Base-by-base conservation (phyloP, 2,113 vertebrate species). In the Dunckerocampus dactyliophorus region DNA sequence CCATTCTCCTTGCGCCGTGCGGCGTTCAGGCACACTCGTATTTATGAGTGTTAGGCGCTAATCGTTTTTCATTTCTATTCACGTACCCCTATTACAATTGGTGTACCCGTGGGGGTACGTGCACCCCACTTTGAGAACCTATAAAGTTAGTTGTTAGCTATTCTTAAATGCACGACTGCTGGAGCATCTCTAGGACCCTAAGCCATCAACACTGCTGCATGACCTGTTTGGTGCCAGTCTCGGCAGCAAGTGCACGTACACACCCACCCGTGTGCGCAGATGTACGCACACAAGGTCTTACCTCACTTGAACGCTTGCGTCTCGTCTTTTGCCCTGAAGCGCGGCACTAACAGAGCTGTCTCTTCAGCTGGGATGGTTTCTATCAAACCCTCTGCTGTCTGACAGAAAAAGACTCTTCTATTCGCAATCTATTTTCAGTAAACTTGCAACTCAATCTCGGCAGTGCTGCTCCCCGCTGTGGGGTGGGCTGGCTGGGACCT, bases 371-470 rank as follows among this genome's bases (percentile, higher is more conserved):
- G 62, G 59, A 79, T 63, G 28, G 71, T 62, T 61, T 82, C 65
- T 77, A 85, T 83, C 70, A 84, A 79, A 77, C 71, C 70, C 65
- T 66, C 69, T 77, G 71, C 68, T 81, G 57, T 47, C 72, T 69
- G 72, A 80, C 78, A 75, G 82, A 81, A 65, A 77, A 43, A 68
- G 54, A 78, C 67, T 75, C 62, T 76, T 67, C 74, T 55, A 59
- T 80, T 84, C 66, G 71, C 75, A 67, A 72, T 85, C 88, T 91
- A 90, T 91, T 90, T 90, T 83, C 81, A 89, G 88, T 80, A 53
- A 81, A 81, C 76, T 21, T 88, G 88, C 86, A 91, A 90, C 86
- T 84, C 82, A 83, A 89, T 88, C 86, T 84, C 65, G 67, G 75
- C 55, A 80, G 79, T 79, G 74, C 67, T 74, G 46, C 76, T 78